Evolutionary conservation across 2,113 vertebrate genomes (phyloP), one percentile per base, ranked within the genome.

Genomic region (Oostethus manadensis): DNA sequence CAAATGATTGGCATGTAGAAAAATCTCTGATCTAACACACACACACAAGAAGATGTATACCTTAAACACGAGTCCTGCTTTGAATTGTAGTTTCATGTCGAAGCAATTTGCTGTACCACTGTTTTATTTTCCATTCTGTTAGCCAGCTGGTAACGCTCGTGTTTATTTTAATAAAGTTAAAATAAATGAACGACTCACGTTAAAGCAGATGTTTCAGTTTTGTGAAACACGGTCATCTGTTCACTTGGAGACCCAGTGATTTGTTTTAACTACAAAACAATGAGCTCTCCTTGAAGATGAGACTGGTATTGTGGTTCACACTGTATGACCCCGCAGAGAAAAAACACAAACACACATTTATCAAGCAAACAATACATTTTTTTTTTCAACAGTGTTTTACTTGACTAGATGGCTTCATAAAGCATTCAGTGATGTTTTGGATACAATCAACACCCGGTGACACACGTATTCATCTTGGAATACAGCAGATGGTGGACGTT

Each of bases 191-290:
- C 72, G 56, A 51, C 76, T 73, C 67, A 87, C 87, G 89, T 88
- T 86, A 86, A 86, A 89, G 85, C 76, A 75, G 82, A 88, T 85
- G 84, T 76, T 73, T 86, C 86, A 86, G 86, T 84, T 81, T 82
- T 72, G 77, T 82, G 60, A 57, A 55, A 54, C 51, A 20, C n/a
- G 53, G 74, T 79, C 73, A 67, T 66, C 63, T 71, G 55, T n/a
- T n/a, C 63, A 73, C 51, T 62, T 62, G 67, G 62, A 82, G 74
- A 79, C 65, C 38, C 73, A 63, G 73, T 89, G 83, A 89, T 89
- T 89, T 77, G 63, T 49, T 79, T 74, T 87, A 87, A 89, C 84
- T 88, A 78, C 82, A 71, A 74, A 87, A 89, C 87, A 89, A 89
- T 83, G 81, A 80, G 70, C 62, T 77, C 53, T 17, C 55, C 48